Evolutionary conservation across 2,888 invertebrate species (phyloP).

Genomic region (Chaitophorus viminalis): DNA sequence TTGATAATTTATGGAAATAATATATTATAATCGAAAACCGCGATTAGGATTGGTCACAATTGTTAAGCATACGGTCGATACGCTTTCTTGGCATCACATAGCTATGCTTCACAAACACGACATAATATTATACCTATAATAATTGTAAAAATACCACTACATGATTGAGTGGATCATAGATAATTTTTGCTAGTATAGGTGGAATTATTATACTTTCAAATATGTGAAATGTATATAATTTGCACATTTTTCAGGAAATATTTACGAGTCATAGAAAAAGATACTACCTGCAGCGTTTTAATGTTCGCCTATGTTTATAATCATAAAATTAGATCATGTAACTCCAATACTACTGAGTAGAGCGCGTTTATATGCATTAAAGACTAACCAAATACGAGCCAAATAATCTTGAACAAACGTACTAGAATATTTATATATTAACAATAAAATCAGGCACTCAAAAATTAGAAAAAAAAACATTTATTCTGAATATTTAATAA

Average conservation of each 20-base stretch:
- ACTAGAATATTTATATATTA: too few species aligned
- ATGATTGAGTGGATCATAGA: not conserved
- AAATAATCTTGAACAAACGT: too few species aligned
- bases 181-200: not conserved
- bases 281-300: too few species aligned
- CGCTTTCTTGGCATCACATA: conserved; percentile 7
- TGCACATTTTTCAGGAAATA: not conserved
- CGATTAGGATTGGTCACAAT: not conserved
- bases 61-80: not conserved
- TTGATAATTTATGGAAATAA: not conserved
- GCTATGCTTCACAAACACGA: not conserved
- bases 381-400: too few species aligned
- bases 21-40: not conserved
- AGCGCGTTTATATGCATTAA: too few species aligned
- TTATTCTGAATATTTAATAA: too few species aligned
- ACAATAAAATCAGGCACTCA: too few species aligned
- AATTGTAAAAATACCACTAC: not conserved
- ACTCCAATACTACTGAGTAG: too few species aligned
- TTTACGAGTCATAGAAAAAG: not conserved
- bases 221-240: not conserved
- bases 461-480: too few species aligned
- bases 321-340: too few species aligned
- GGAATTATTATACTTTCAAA: conserved; percentile 19
- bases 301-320: too few species aligned
- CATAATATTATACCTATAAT: not conserved